Evolutionary conservation across 2,113 vertebrate species (phyloP), one percentile per base, ranked within the genome.

Genomic region (Thalassarche chlororhynchos): DNA sequence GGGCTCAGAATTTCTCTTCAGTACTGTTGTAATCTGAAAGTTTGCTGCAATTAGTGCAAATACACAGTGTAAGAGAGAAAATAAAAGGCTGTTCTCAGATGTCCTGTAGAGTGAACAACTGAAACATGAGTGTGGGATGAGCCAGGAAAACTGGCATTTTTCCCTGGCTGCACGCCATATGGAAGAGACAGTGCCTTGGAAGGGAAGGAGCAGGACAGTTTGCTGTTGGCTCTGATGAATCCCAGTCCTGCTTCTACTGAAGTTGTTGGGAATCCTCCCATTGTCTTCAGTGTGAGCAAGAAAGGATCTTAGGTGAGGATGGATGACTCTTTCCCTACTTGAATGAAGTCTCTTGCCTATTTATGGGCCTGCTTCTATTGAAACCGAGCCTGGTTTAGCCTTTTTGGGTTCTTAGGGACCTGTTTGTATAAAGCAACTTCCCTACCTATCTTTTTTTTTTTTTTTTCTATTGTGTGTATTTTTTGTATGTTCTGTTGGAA

Each of bases 121-220:
- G 93, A 94, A 94, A 96, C 62, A 38, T 23, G 51, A 91, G 93
- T 75, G 85, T 83, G 93, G 87, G 89, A 96, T 86, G 82, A 94
- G 85, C 82, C 93, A 95, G 87, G 84, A 97, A 87, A 94, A 74
- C 78, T 89, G 91, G 91, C 61, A 24, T 93, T 89, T 94, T 97
- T 66, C 68, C 93, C 87, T 95, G 95, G 87, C 94, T 94, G 74
- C 55, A 77, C 1, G 5, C 74, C 47, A 23, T 91, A 74, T 85
- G 93, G 95, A 97, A 96, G 96, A 97, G 95, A 97, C 94, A 96
- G 94, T 97, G 97, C 95, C 96, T 97, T 97, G 97, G 97, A 97
- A 97, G 96, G 95, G 97, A 96, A 95, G 75, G 95, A 97, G 96
- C 82, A 90, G 93, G 66, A 87, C 90, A 90, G 94, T 87, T 96